These are phyloP conservation scores for Hypomecis punctinalis DNA, from an alignment of 2,888 invertebrate genomes.

Conservation along the genomic window DNA sequence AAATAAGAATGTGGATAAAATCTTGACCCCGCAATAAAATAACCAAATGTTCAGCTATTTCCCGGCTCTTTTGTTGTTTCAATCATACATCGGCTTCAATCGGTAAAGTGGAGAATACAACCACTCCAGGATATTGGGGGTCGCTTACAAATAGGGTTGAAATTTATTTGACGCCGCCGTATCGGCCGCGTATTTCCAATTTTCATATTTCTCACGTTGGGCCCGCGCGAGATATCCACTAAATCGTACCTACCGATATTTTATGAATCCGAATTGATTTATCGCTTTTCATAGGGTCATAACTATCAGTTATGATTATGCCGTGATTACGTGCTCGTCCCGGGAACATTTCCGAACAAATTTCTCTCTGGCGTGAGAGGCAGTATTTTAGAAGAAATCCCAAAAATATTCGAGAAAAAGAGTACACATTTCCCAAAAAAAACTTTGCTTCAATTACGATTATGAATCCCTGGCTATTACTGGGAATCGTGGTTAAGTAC, in stretches of 20 bases:
- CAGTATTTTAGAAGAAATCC: constrained; percentile 11
- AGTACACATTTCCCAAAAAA: constrained; percentile 35
- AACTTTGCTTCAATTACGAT: constrained; percentile 39
- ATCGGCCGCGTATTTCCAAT: constrained; percentile 74
- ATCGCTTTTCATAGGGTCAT: constrained; percentile 46
- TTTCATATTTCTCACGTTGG: constrained; percentile 79
- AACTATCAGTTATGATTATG: constrained; percentile 30
- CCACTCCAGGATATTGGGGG: constrained; percentile 59
- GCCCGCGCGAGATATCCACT: constrained; percentile 60
- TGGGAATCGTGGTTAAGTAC: constrained; percentile 41
- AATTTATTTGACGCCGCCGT: constrained; percentile 73
- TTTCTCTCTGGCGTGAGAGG: constrained; percentile 1
- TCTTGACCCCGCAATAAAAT: constrained; percentile 44
- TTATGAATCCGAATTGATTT: constrained; percentile 74
- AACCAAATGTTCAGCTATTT: constrained; percentile 37
- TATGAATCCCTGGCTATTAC: constrained; percentile 45
- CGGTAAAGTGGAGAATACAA: constrained; percentile 48
- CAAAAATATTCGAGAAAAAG: constrained; percentile 14
- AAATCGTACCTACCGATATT: constrained; percentile 73
- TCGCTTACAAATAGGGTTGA: constrained; percentile 71
- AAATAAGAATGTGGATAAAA: constrained; percentile 40
- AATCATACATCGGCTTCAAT: constrained; percentile 48
- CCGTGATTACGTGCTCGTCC: constrained; percentile 22
- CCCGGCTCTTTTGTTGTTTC: constrained; percentile 50
- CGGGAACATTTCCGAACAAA: constrained; percentile 9